Evolutionary conservation across 2,888 invertebrate genomes (phyloP), one percentile per base, ranked within the genome.

Genomic region (Drosophila peninsularis): DNA sequence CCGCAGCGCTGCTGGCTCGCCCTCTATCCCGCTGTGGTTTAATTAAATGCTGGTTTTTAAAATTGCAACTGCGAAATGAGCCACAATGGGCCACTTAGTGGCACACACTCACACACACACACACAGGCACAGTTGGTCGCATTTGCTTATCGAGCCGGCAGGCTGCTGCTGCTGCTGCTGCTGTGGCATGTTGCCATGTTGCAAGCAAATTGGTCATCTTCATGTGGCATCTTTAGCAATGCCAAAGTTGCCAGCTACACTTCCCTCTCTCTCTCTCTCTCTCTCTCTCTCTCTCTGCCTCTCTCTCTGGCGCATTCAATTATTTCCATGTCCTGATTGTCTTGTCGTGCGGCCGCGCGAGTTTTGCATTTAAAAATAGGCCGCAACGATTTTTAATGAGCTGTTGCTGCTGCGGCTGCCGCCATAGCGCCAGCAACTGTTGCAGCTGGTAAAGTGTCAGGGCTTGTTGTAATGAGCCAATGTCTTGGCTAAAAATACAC

Each of bases 271-370:
- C 30, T 44, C 32, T 32, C 37, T 17, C 32, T 37, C 37, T 39
- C 57, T 19, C 42, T 14, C 11, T 17, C 45, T 37, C 32, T 11
- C 32, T 62, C 39, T 11, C 32, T 27, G 32, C 32, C 39, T 27
- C 41, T 7, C 52, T 1, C 30, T 14, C 3, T 71, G 84, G 89
- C 89, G 89, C 83, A 83, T 87, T 88, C 87, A 83, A 83, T 83
- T 83, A 83, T 88, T 88, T 87, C 71, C 89, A 83, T 88, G 89
- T 83, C 87, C 83, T 88, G 87, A 87, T 87, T 88, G 83, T 78
- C 89, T 84, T 88, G 83, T 88, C 89, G 87, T 87, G 89, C 84
- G 62, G 81, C 75, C 70, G 84, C 75, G 78, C 87, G 64, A 80
- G 75, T 78, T 86, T 80, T 83, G 87, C 87, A 88, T 83, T 83